phyloP scores from a whole-genome alignment of 2,797 vertebrate genomes.

The Lagodon rhomboides region DNA sequence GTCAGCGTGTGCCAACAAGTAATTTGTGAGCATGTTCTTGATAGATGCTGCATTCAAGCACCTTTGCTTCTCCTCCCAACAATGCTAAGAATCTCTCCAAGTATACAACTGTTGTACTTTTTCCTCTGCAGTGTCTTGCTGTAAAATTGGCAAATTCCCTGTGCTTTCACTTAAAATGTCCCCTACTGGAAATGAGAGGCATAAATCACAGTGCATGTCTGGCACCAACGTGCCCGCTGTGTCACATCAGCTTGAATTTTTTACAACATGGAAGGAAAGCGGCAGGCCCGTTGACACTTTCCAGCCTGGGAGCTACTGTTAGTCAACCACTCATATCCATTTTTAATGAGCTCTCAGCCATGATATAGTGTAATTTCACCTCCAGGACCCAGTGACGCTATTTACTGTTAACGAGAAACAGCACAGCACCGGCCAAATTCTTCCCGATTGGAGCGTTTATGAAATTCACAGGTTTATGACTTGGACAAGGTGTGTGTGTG shows the following conservation, averaged over 20 bases:
- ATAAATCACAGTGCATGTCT: constrained; percentile 75
- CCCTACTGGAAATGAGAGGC: constrained; percentile 78
- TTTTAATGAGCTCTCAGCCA: constrained; percentile 84
- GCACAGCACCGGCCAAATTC: constrained; percentile 69
- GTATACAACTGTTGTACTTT: constrained; percentile 49
- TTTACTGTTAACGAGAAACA: constrained; percentile 88
- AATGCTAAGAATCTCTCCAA: constrained; percentile 52
- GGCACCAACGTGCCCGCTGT: constrained; percentile 76
- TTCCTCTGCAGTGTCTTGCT: constrained; percentile 47
- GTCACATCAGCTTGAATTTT: constrained; percentile 83
- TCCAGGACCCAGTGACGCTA: constrained; percentile 78
- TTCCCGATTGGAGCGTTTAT: constrained; percentile 74
- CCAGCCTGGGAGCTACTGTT: constrained; percentile 78
- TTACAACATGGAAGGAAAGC: constrained; percentile 78
- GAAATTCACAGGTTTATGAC: constrained; percentile 75
- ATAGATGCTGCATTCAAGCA: constrained; percentile 44
- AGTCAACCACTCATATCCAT: constrained; percentile 82
- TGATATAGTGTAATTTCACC: constrained; percentile 89
- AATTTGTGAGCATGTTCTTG: constrained; percentile 46
- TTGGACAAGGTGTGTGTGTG: constrained; percentile 38
- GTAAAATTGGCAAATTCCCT: constrained; percentile 72
- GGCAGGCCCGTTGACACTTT: constrained; percentile 70
- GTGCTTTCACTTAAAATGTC: constrained; percentile 76
- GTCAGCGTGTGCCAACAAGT: constrained; percentile 23
- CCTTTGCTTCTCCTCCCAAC: constrained; percentile 41